phyloP scores from a whole-genome alignment of 2,797 vertebrate genomes.

The Phalanger gymnotis region DNA sequence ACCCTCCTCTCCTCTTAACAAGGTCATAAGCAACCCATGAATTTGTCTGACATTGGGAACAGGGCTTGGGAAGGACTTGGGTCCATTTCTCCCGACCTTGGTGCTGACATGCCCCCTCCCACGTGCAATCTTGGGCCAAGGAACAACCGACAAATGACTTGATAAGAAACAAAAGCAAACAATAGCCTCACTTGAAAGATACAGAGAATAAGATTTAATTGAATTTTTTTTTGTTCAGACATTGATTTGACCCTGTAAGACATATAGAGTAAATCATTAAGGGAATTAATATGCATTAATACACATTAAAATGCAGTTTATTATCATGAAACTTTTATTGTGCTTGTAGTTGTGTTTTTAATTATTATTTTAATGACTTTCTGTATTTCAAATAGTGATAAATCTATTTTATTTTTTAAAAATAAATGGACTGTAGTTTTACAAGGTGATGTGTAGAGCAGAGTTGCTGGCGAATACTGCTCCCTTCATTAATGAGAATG shows the following conservation, averaged over 20 bases:
- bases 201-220: conserved; percentile 88
- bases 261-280: conserved; percentile 84
- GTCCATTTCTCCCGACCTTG: conserved; percentile 81
- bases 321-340: conserved; percentile 85
- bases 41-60: background rate
- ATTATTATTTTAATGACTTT: conserved; percentile 88
- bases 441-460: conserved; percentile 1
- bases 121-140: conserved; percentile 81
- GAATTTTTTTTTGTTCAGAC: conserved; percentile 85
- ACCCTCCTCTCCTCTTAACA: background rate
- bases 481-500: background rate
- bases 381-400: conserved; percentile 83
- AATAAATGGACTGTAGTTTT: conserved; percentile 49
- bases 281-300: conserved; percentile 85
- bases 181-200: conserved; percentile 87
- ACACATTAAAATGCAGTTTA: conserved; percentile 84
- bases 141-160: conserved; percentile 82
- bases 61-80: conserved; percentile 28
- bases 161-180: conserved; percentile 91
- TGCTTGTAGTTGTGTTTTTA: conserved; percentile 86
- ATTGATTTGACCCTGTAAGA: conserved; percentile 88
- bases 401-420: conserved; percentile 79
- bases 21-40: conserved; percentile 47
- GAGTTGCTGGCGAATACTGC: conserved; percentile 7
- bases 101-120: conserved; percentile 77